These are phyloP conservation scores for Cremastinae sp. DNA, from an alignment of 2,888 invertebrate genomes.

Conservation along the genomic window DNA sequence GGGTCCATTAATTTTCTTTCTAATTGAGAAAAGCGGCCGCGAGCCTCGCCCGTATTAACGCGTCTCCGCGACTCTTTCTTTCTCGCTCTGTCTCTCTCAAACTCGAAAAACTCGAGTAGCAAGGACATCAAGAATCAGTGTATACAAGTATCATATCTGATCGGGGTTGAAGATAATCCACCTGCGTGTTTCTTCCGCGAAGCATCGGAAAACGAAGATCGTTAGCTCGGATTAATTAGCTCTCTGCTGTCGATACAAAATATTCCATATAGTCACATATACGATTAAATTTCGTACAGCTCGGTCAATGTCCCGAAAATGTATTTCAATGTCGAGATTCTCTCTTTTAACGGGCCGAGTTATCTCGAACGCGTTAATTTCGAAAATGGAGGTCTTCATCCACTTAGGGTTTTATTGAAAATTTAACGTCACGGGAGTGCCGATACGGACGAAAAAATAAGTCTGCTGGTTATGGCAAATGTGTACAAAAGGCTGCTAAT, in stretches of 20 bases:
- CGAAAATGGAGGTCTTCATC: too few relatives aligned
- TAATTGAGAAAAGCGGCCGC: constrained; percentile 53
- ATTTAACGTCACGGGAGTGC: too few relatives aligned
- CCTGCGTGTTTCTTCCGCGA: constrained; percentile 9
- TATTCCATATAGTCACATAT: constrained; percentile 34
- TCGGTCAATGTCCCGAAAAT: neutral
- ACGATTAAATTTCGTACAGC: constrained; percentile 19
- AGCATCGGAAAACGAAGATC: constrained; percentile 52
- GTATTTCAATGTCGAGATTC: neutral
- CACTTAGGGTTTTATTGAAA: too few relatives aligned
- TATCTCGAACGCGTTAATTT: neutral
- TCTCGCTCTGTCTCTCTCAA: constrained; percentile 28
- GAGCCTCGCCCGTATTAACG: constrained; percentile 31
- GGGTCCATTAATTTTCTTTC: constrained; percentile 58
- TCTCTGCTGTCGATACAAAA: constrained; percentile 45
- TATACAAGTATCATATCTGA: constrained; percentile 51
- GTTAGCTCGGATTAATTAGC: constrained; percentile 50
- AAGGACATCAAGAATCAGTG: constrained; percentile 35
- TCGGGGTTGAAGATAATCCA: constrained; percentile 28
- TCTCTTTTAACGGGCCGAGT: neutral
- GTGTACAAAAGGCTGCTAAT: constrained; percentile 33
- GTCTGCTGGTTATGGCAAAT: neutral
- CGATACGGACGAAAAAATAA: too few relatives aligned
- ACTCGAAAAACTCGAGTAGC: constrained; percentile 48
- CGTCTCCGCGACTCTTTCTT: constrained; percentile 33